A percentile compares a stretch with the other conserved stretches of the same genome.
These are phyloP conservation scores for Romanogobio albipinnatus DNA, from an alignment of 2,113 vertebrate species.

Conservation along the genomic window DNA sequence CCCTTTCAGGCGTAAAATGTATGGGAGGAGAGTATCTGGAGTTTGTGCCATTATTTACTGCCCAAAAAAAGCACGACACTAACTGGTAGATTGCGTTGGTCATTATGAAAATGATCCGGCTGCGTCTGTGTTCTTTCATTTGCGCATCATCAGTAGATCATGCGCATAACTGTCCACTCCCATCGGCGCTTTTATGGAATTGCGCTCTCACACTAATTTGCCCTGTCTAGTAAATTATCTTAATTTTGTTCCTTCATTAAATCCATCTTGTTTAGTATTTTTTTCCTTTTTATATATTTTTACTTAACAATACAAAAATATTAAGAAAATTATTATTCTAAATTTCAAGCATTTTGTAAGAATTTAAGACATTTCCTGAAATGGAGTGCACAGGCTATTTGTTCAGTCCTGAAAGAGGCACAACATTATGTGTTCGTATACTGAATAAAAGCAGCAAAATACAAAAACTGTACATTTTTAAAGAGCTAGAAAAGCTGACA, in stretches of 20 bases:
- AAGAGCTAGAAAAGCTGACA: slow-evolving; percentile 67
- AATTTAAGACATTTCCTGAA: background rate
- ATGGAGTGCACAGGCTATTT: slow-evolving; percentile 52
- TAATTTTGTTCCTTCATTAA: background rate
- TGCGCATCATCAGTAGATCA: too few species aligned
- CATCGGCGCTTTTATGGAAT: too few species aligned
- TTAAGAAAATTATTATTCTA: background rate
- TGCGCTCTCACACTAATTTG: too few species aligned
- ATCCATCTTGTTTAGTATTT: background rate
- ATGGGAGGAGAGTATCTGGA: too few species aligned
- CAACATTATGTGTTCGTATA: background rate
- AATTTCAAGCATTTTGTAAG: background rate
- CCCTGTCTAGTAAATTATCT: too few species aligned
- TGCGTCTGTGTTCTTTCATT: too few species aligned
- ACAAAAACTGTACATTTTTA: slow-evolving; percentile 72
- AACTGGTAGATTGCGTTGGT: too few species aligned
- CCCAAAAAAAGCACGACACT: too few species aligned
- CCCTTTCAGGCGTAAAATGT: too few species aligned
- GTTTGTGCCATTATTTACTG: too few species aligned
- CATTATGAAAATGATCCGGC: too few species aligned
- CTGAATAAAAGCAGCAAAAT: slow-evolving; percentile 60
- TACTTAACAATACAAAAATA: background rate
- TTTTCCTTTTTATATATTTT: background rate
- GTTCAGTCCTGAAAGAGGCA: background rate
- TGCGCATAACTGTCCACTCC: too few species aligned